Evolutionary conservation across 2,797 vertebrate species (phyloP).

Genomic region (Miichthys miiuy): DNA sequence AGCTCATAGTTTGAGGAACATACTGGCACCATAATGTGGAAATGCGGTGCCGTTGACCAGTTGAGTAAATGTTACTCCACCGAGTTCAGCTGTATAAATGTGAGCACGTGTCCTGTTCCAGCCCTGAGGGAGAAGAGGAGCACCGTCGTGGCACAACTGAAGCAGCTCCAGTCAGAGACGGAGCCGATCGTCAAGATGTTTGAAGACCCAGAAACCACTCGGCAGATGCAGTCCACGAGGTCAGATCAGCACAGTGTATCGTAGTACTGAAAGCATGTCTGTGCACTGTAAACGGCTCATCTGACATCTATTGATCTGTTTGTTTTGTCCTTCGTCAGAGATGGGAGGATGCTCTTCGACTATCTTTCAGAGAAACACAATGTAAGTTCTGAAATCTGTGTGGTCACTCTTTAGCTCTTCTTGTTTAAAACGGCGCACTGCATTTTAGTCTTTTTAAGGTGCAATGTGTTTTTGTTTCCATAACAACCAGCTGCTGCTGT

Average conservation of each 20-base stretch:
- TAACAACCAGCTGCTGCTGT: conserved; percentile 59
- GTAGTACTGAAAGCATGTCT: not conserved
- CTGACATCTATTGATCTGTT: conserved; percentile 1
- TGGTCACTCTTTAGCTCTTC: not conserved
- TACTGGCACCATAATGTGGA: not conserved
- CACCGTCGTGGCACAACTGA: conserved; percentile 93
- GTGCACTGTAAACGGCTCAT: not conserved
- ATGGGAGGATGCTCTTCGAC: conserved; percentile 96
- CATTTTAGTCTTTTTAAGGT: conserved; percentile 13
- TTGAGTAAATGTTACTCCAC: not conserved
- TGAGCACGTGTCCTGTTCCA: conserved; percentile 57
- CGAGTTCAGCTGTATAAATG: not conserved
- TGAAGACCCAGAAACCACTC: conserved; percentile 95
- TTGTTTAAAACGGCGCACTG: not conserved
- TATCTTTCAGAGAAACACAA: conserved; percentile 96
- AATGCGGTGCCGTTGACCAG: not conserved
- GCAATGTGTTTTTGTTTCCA: conserved; percentile 59
- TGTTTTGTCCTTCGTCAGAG: conserved; percentile 79
- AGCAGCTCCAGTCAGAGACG: conserved; percentile 95
- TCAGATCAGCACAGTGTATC: conserved; percentile 5
- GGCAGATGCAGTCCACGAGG: conserved; percentile 91
- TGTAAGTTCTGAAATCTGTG: conserved; percentile 83
- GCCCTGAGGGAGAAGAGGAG: conserved; percentile 94
- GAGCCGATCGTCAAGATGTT: conserved; percentile 98
- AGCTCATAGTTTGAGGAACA: not conserved